Base-by-base conservation (phyloP, 37 sponge, comb jelly and placozoan genomes). In the Cladorhizidae sp. region DNA sequence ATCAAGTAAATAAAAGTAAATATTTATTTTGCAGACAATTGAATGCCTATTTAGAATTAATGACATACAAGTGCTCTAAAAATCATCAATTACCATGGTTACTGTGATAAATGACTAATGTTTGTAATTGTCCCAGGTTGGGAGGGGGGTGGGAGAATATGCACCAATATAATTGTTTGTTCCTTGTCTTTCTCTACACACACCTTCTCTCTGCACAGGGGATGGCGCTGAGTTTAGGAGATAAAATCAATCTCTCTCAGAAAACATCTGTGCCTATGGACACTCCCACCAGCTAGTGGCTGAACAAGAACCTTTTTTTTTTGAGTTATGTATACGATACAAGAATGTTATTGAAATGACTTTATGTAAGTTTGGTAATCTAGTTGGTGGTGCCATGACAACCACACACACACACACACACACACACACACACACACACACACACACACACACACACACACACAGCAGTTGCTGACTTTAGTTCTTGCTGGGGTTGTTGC, bases 141-240 rank as follows among this genome's bases (percentile, higher is more conserved):
- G 5, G 8, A 12, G 49, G n/a, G n/a, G n/a, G n/a, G n/a, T n/a
- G n/a, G n/a, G n/a, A n/a, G n/a, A n/a, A n/a, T n/a, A 45, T 29
- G 36, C 11, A 14, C 2, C 11, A 35, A 15, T 31, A 32, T 17
- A 3, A 65, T 35, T 17, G 26, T 65, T 5, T 17, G 5, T 65
- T 17, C 18, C 2, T 14, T 38, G 3, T 11, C 12, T 12, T 75
- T 25, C 40, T 17, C 25, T 61, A 28, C 25, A 6, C 62, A 18
- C 15, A 18, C 54, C 54, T 52, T 11, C 5, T 21, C 40, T 21
- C 8, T 6, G 31, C 67, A 50, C 70, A 97, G 95, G 99, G 99
- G 1, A 99, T 99, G 99, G 99, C 99, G 0, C 89, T 99, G 49
- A 92, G 93, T 70, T 85, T 99, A 1, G 99, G 99, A 64, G 99